These are phyloP conservation scores for Misgurnus mizolepis DNA, from an alignment of 2,113 vertebrate species.

Conservation along the genomic window DNA sequence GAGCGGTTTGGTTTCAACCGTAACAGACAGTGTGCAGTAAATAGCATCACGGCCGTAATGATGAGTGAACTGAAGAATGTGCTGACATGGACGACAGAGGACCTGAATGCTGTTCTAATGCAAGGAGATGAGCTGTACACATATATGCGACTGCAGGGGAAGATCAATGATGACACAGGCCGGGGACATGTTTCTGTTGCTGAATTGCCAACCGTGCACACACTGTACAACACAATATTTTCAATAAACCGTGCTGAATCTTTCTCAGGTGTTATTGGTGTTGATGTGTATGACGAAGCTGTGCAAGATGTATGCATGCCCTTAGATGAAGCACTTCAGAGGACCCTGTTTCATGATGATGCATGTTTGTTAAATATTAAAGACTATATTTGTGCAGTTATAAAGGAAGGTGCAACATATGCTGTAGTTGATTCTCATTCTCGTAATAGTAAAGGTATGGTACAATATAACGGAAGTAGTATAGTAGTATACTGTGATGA, in stretches of 20 bases:
- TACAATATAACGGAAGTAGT: background rate
- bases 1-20: background rate
- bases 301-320: background rate
- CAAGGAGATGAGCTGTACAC: slow-evolving; percentile 1
- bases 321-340: background rate
- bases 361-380: slow-evolving; percentile 4
- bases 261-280: background rate
- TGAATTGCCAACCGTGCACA: background rate
- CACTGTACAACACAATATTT: background rate
- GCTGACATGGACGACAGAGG: background rate
- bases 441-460: background rate
- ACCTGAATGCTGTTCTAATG: background rate
- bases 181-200: background rate
- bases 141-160: background rate
- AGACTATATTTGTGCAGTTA: background rate
- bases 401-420: background rate
- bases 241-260: background rate
- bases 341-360: background rate
- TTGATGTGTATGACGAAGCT: background rate
- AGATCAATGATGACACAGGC: background rate
- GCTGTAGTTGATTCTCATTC: slow-evolving; percentile 1
- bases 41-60: background rate
- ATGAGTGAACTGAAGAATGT: background rate
- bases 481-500: background rate
- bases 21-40: background rate